phyloP scores from a whole-genome alignment of 2,888 invertebrate genomes.

The Calephelis perditalis region DNA sequence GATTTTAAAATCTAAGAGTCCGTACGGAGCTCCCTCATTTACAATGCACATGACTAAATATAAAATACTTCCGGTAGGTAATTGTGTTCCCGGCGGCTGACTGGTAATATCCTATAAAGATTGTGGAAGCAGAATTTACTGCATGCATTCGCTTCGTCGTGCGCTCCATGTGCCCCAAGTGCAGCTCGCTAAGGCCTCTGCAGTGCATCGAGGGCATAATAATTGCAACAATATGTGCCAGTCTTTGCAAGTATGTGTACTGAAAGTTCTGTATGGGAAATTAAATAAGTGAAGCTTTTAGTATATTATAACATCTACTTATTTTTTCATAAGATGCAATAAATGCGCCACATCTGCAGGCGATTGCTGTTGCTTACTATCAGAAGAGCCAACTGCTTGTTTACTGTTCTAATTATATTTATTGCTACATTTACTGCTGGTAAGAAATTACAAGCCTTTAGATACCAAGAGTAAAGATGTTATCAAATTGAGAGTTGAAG shows the following conservation, averaged over 20 bases:
- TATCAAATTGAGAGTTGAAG: too few relatives aligned
- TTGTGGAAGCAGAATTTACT: slow-evolving; percentile 16
- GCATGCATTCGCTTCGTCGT: neutral
- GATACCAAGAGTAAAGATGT: too few relatives aligned
- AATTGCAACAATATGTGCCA: slow-evolving; percentile 3
- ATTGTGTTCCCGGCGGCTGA: slow-evolving; percentile 15
- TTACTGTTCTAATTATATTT: too few relatives aligned
- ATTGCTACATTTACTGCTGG: too few relatives aligned
- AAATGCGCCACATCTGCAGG: too few relatives aligned
- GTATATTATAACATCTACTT: too few relatives aligned
- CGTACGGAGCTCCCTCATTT: neutral
- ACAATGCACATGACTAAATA: slow-evolving; percentile 11
- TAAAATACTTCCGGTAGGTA: slow-evolving; percentile 10
- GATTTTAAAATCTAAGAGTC: neutral
- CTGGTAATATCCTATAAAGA: slow-evolving; percentile 17
- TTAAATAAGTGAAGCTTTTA: neutral
- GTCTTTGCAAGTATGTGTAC: slow-evolving; percentile 2
- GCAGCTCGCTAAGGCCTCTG: slow-evolving; percentile 18
- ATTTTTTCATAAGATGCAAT: too few relatives aligned
- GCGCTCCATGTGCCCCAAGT: slow-evolving; percentile 12
- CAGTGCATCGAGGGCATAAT: slow-evolving; percentile 6
- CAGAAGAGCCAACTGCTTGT: too few relatives aligned
- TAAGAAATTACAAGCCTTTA: too few relatives aligned
- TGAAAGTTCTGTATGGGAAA: neutral
- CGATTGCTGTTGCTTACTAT: too few relatives aligned